Percentiles rank a stretch among this genome's conserved stretches.
Conservation (phyloP, 2,888 invertebrate species). For the Catocala fraxini region DNA sequence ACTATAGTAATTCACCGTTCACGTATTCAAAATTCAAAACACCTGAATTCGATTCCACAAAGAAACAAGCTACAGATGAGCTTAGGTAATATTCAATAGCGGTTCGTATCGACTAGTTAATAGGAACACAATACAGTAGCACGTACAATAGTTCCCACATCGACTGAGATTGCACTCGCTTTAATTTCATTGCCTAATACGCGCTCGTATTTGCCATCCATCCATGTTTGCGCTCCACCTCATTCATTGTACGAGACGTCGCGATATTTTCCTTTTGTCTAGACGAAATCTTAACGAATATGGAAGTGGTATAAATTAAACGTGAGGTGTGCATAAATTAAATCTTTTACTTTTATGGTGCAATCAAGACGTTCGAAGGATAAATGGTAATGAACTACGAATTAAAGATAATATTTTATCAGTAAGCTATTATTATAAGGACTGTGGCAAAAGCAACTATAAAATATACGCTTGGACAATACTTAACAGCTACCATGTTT, state of each 20-base stretch:
- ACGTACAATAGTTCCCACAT: slow-evolving; percentile 58
- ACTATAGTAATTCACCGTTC: too few species aligned
- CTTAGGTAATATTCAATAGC: slow-evolving; percentile 45
- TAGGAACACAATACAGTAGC: slow-evolving; percentile 38
- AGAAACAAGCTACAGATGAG: slow-evolving; percentile 8
- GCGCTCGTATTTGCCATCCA: slow-evolving; percentile 79
- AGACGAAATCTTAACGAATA: slow-evolving; percentile 87
- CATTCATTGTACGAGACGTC: slow-evolving; percentile 79
- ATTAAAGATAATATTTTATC: too few species aligned
- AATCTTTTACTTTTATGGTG: background rate
- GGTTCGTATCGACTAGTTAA: slow-evolving; percentile 39
- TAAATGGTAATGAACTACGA: too few species aligned
- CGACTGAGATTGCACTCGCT: slow-evolving; percentile 76
- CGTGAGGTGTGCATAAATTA: slow-evolving; percentile 29
- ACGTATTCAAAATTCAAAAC: background rate
- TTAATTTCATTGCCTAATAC: slow-evolving; percentile 86
- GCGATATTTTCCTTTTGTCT: slow-evolving; percentile 87
- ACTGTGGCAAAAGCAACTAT: too few species aligned
- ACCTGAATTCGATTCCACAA: slow-evolving; percentile 4
- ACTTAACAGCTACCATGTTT: too few species aligned
- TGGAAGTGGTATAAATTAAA: slow-evolving; percentile 72
- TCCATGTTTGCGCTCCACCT: slow-evolving; percentile 79
- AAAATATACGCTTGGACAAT: too few species aligned
- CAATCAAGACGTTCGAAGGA: background rate
- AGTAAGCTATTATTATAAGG: too few species aligned